Percentiles rank a stretch among this genome's conserved stretches.
phyloP scores from a whole-genome alignment of 2,888 invertebrate genomes.

The Trichopria drosophilae region DNA sequence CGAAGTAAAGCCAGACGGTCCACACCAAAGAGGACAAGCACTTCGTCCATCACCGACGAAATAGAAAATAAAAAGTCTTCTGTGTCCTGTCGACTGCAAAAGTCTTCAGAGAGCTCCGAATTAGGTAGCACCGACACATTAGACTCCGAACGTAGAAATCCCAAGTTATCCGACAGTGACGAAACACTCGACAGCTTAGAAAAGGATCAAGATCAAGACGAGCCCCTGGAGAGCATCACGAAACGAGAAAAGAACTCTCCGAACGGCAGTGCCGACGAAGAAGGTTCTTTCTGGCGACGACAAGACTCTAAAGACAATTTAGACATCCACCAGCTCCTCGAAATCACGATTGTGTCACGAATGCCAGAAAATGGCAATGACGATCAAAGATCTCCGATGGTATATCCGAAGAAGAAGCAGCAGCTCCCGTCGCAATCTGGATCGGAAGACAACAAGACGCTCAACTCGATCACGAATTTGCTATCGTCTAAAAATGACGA shows the following conservation, averaged over 20 bases:
- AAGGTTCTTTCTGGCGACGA: constrained; percentile 47
- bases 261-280: neutral
- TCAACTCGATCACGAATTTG: constrained; percentile 48
- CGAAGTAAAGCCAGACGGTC: constrained; percentile 39
- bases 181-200: constrained; percentile 56
- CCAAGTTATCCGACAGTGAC: constrained; percentile 52
- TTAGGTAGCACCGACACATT: constrained; percentile 55
- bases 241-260: constrained; percentile 43
- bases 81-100: constrained; percentile 45
- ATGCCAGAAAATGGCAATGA: constrained; percentile 54
- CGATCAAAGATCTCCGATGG: constrained; percentile 40
- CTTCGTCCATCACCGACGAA: constrained; percentile 36
- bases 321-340: constrained; percentile 51
- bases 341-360: constrained; percentile 52
- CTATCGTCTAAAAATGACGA: constrained; percentile 52
- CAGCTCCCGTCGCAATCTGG: constrained; percentile 41
- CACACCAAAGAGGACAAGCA: constrained; percentile 41
- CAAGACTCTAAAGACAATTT: constrained; percentile 52
- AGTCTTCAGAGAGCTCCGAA: constrained; percentile 56
- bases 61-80: constrained; percentile 41
- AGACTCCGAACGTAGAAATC: constrained; percentile 51
- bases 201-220: constrained; percentile 38
- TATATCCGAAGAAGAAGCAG: constrained; percentile 51
- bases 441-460: constrained; percentile 52
- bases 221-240: constrained; percentile 39